Percentiles rank a stretch among this genome's conserved stretches.
Conservation (phyloP, 2,888 invertebrate genomes). For the Caenorhabditis sulstoni region DNA sequence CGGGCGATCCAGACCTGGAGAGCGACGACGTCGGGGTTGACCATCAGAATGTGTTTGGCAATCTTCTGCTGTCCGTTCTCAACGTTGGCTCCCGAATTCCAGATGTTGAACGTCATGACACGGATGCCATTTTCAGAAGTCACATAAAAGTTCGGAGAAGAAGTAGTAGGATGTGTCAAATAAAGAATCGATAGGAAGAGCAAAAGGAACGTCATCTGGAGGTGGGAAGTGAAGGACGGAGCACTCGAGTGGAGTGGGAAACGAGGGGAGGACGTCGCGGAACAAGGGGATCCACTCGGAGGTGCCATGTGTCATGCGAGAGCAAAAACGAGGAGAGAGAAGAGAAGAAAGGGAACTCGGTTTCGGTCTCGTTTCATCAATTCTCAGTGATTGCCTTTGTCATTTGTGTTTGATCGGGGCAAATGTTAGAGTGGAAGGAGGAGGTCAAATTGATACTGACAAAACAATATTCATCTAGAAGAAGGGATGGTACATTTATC, state of each 20-base stretch:
- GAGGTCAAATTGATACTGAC: conserved; percentile 7
- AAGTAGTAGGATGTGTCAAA: too few relatives aligned
- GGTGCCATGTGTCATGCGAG: neutral
- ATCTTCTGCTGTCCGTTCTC: conserved; percentile 72
- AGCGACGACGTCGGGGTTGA: conserved; percentile 74
- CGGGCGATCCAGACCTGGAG: conserved; percentile 61
- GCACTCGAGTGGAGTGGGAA: conserved; percentile 28
- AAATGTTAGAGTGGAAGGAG: conserved; percentile 23
- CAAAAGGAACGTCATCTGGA: conserved; percentile 2
- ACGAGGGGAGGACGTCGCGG: conserved; percentile 2
- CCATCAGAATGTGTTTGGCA: conserved; percentile 72
- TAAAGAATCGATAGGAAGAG: neutral
- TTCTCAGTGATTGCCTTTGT: conserved; percentile 30
- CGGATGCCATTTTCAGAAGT: conserved; percentile 34
- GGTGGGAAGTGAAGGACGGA: neutral
- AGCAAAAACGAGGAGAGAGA: neutral
- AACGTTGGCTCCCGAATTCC: conserved; percentile 70
- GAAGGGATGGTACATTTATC: too few relatives aligned
- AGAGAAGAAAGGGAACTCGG: neutral
- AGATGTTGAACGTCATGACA: conserved; percentile 78
- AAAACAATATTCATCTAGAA: too few relatives aligned
- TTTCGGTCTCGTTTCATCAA: conserved; percentile 25
- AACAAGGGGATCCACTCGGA: neutral
- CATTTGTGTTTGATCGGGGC: conserved; percentile 32
- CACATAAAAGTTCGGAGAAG: neutral